Evolutionary conservation across 1,140 invertebrate genomes (phyloP), one percentile per base, ranked within the genome.

Genomic region (Solenopsis invicta): DNA sequence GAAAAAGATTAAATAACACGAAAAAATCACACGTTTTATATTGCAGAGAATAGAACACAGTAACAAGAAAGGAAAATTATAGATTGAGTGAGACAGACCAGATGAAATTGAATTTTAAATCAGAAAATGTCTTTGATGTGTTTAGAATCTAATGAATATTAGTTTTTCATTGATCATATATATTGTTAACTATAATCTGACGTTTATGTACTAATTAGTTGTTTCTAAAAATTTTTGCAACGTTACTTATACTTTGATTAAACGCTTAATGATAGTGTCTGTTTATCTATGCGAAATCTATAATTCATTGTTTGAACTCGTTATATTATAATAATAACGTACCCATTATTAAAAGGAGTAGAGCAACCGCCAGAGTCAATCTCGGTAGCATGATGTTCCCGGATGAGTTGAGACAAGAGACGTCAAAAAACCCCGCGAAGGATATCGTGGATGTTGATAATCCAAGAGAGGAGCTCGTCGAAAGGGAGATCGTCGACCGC

Each of bases 341-440:
- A 92, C 92, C 92, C 78, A 91, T 71, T 84, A 85, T 81, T 77
- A 87, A 61, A 16, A 91, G 80, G 61, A 92, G 69, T n/a, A 91
- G 64, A 77, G 81, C 67, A 61, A 76, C 76, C 29, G 77, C 67
- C 50, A 86, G 34, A 61, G 45, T 45, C 54, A 85, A 50, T 78
- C 78, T 89, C 37, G 85, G 37, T 89, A 87, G 62, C 89, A 91
- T 91, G 85, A 62, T 91, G 37, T 37, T 77, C 37, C 1, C 66
- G 9, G 82, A 66, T 48, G 41, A 84, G 77, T 21, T 13, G 69
- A 50, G n/a, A 50, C 21, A 48, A 75, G 34, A 85, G 48, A 86
- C 29, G 34, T 86, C 8, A 34, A 88, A 56, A 48, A 82, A 50
- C 45, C 41, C 62, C n/a, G 10, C 21, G 45, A 12, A 75, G 45